These are phyloP conservation scores for Caenorhabditis sinica DNA, from an alignment of 2,888 invertebrate genomes.

Conservation along the genomic window DNA sequence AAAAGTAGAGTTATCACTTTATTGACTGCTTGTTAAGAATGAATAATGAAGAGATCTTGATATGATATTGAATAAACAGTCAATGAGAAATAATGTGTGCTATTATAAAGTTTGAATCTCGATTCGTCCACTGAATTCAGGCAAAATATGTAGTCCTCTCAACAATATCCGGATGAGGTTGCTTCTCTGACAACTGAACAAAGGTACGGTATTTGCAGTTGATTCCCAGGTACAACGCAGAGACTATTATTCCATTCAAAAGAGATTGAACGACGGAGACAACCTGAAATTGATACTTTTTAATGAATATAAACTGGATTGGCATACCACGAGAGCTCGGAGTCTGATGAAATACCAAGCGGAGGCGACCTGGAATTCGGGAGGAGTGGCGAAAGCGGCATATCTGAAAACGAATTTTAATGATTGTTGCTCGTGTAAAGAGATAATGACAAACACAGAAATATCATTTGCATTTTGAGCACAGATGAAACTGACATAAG, in stretches of 20 bases:
- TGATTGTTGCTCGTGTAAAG: not conserved
- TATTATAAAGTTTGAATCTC: not conserved
- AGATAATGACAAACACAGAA: slow-evolving; percentile 15
- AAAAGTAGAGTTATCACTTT: not conserved
- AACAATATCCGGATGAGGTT: slow-evolving; percentile 53
- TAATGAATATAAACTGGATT: not conserved
- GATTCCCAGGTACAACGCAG: slow-evolving; percentile 69
- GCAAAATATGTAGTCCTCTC: slow-evolving; percentile 67
- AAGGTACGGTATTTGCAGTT: slow-evolving; percentile 72
- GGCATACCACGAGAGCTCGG: slow-evolving; percentile 49
- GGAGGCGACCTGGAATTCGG: slow-evolving; percentile 71
- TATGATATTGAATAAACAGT: slow-evolving; percentile 15
- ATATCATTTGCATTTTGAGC: slow-evolving; percentile 67
- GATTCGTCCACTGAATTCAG: slow-evolving; percentile 2
- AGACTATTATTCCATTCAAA: slow-evolving; percentile 63
- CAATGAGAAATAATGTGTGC: slow-evolving; percentile 7
- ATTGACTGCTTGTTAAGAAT: slow-evolving; percentile 1
- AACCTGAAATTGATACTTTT: slow-evolving; percentile 40
- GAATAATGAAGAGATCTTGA: slow-evolving; percentile 27
- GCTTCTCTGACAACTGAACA: slow-evolving; percentile 65
- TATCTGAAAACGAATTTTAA: slow-evolving; percentile 42
- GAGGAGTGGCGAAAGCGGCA: slow-evolving; percentile 66
- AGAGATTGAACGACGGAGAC: slow-evolving; percentile 62
- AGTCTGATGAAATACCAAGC: slow-evolving; percentile 69
- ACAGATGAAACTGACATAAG: slow-evolving; percentile 66